Base-by-base conservation (phyloP, 2,113 vertebrate species). In the Ciconia stormi region DNA sequence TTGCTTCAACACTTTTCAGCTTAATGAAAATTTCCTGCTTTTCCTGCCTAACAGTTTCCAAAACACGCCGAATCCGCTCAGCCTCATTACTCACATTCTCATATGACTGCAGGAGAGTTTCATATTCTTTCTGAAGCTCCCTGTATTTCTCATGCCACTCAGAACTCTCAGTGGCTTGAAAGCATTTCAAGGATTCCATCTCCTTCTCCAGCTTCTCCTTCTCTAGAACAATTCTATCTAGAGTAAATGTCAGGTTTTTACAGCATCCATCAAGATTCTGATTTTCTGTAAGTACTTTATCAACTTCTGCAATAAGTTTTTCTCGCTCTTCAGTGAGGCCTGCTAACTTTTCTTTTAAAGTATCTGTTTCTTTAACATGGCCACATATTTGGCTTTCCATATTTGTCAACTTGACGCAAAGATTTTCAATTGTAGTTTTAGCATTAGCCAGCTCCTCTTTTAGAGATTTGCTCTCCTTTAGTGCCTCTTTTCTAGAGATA, bases 11-110 rank as follows among this genome's bases (percentile, higher is more conserved):
- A 4, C 70, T 96, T 96, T 98, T 98, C 53, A 99, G 94, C 84
- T 97, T 99, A 38, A 97, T 69, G 4, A 98, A 98, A 4, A 99
- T 87, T 44, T 99, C 99, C 87, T 99, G 99, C 71, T 99, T 99
- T 94, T 99, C 99, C 93, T 99, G 99, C 40, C 98, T 98, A 44
- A 98, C 99, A 1, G 98, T 96, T 89, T 99, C 99, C 44, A 99
- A 90, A 50, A 99, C 98, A 30, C 95, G 98, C 44, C 98, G 99
- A 90, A 99, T 99, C 27, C 99, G 97, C 96, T 99, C 99, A 0
- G 99, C 98, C 94, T 99, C 99, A 9, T 99, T 98, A 47, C 99
- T 99, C 47, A 99, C 98, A 3, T 99, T 99, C 93, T 99, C 99
- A 4, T 99, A 99, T 0, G 99, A 99, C 92, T 99, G 99, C 81